Conservation (phyloP, 2,113 vertebrate species). For the Amphiprion ocellaris region DNA sequence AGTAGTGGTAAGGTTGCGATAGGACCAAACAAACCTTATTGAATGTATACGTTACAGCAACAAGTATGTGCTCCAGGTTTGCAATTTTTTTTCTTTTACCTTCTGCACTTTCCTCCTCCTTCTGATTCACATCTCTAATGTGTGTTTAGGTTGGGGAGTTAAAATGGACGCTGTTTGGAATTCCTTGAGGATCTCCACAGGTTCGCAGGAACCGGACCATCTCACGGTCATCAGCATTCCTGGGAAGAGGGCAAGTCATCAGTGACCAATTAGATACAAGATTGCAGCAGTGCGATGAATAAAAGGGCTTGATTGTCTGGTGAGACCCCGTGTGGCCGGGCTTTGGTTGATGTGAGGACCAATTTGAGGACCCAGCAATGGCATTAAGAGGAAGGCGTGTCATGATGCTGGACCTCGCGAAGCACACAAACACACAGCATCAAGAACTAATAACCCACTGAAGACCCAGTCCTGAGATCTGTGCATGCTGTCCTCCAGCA, state of each 20-base stretch:
- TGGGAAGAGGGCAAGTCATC: constrained; percentile 88
- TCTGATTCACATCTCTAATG: constrained; percentile 26
- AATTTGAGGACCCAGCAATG: constrained; percentile 87
- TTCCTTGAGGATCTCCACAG: constrained; percentile 64
- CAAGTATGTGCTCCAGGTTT: no score
- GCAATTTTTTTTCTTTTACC: no score
- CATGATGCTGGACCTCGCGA: constrained; percentile 49
- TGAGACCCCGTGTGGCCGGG: constrained; percentile 84
- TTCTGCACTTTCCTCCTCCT: not conserved
- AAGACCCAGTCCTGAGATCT: constrained; percentile 28
- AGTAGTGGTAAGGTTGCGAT: no score
- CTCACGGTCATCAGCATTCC: constrained; percentile 86
- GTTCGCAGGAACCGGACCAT: constrained; percentile 84
- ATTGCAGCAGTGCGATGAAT: constrained; percentile 86
- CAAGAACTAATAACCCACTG: constrained; percentile 47
- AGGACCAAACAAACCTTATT: no score
- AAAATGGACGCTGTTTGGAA: constrained; percentile 45
- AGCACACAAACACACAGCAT: constrained; percentile 58
- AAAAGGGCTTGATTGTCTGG: constrained; percentile 87
- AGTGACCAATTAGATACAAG: constrained; percentile 92
- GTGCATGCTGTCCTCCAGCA: constrained; percentile 9
- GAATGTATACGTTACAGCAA: no score
- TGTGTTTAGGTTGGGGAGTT: constrained; percentile 34
- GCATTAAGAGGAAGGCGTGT: constrained; percentile 82
- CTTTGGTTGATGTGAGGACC: constrained; percentile 88